A percentile compares a stretch with the other conserved stretches of the same genome.
Conservation (phyloP, 2,888 invertebrate genomes). For the Sepiola atlantica region DNA sequence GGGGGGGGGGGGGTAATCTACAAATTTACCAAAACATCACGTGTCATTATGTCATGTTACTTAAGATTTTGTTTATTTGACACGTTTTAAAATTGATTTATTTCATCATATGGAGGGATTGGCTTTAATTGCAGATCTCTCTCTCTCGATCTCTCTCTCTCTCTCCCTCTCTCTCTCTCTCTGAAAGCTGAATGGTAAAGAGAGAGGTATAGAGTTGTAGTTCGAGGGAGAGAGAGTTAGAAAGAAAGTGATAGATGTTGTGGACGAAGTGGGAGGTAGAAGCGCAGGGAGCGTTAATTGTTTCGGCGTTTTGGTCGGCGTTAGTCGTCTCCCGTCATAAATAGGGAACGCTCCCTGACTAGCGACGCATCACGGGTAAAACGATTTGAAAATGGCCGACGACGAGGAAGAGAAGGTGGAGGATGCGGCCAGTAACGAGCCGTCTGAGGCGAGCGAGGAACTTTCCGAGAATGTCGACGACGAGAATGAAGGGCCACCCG, state of each 20-base stretch:
- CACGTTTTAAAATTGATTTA: not conserved
- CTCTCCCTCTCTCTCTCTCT: not conserved
- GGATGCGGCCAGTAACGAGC: constrained; percentile 13
- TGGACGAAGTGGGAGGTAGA: no score
- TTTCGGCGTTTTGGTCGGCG: not conserved
- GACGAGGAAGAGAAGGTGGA: constrained; percentile 45
- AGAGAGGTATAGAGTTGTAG: not conserved
- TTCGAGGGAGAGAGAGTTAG: no score
- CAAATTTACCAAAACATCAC: not conserved
- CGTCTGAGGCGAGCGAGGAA: constrained; percentile 24
- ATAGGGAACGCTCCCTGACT: not conserved
- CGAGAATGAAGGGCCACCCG: not conserved
- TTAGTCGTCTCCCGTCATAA: not conserved
- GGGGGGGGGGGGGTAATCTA: no score
- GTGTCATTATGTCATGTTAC: not conserved
- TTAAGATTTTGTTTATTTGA: not conserved
- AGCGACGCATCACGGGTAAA: not conserved
- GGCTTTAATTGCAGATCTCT: not conserved
- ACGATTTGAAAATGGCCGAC: constrained; percentile 42
- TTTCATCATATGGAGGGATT: not conserved
- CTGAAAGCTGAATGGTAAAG: not conserved
- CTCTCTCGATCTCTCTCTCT: not conserved
- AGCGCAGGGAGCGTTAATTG: not conserved
- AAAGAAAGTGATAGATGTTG: no score
- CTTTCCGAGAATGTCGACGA: constrained; percentile 42